Conservation (phyloP, 2,113 vertebrate species). For the Galbula dea region DNA sequence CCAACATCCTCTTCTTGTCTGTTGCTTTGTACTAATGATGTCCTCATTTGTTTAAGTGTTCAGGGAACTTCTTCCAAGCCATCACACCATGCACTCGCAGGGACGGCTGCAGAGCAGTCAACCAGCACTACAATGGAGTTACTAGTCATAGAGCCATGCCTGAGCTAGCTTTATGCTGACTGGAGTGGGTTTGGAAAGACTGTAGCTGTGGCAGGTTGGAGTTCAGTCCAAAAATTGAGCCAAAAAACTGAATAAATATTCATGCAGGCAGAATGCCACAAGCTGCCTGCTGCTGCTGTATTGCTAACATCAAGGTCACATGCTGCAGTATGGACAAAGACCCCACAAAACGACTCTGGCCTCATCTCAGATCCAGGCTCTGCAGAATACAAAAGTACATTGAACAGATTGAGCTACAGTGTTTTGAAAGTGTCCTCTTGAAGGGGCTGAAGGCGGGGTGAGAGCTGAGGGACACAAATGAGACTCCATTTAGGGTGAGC, state of each 20-base stretch:
- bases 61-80: background rate
- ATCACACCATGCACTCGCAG: accelerated
- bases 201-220: background rate
- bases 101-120: background rate
- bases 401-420: background rate
- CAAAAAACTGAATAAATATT: background rate
- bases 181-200: background rate
- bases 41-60: background rate
- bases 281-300: background rate
- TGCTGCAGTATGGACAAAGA: background rate
- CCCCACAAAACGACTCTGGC: accelerated
- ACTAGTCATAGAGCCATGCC: background rate
- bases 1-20: background rate
- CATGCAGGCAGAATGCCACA: background rate
- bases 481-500: background rate
- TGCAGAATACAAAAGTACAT: background rate
- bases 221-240: background rate
- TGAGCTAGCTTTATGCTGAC: background rate
- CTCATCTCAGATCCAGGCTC: background rate
- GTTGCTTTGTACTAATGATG: background rate
- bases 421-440: background rate
- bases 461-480: background rate
- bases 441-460: background rate
- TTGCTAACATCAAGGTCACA: background rate
- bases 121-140: background rate